Evolutionary conservation across 2,888 invertebrate genomes (phyloP).

Genomic region (Eupelmus urozonus): DNA sequence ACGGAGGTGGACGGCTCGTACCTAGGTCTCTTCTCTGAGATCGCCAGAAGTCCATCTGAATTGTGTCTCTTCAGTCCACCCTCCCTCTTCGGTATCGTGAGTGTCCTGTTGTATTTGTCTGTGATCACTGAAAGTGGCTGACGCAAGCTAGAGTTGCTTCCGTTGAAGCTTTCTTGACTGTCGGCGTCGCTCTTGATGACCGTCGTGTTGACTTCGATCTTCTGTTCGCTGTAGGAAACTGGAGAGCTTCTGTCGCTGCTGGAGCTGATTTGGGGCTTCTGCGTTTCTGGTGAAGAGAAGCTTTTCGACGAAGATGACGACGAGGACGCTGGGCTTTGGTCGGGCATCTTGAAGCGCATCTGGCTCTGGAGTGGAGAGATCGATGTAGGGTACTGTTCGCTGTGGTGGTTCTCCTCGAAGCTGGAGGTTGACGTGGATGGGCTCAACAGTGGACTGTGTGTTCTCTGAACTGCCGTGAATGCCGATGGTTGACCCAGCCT

Average conservation of each 20-base stretch:
- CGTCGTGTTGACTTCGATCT: slow-evolving; percentile 58
- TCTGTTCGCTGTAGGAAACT: slow-evolving; percentile 64
- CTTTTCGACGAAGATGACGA: slow-evolving; percentile 66
- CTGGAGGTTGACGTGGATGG: slow-evolving; percentile 86
- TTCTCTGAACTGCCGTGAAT: slow-evolving; percentile 76
- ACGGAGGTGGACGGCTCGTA: slow-evolving; percentile 70
- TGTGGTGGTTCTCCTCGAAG: slow-evolving; percentile 79
- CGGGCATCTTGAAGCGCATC: slow-evolving; percentile 69
- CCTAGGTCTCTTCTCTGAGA: slow-evolving; percentile 72
- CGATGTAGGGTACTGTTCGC: slow-evolving; percentile 72
- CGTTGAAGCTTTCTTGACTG: slow-evolving; percentile 43
- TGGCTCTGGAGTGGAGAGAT: slow-evolving; percentile 66
- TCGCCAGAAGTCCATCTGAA: slow-evolving; percentile 72
- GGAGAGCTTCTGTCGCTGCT: slow-evolving; percentile 72
- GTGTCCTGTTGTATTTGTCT: slow-evolving; percentile 72
- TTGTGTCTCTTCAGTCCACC: slow-evolving; percentile 70
- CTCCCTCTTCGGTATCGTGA: slow-evolving; percentile 61
- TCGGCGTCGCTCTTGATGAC: slow-evolving; percentile 59
- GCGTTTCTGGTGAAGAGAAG: slow-evolving; percentile 72
- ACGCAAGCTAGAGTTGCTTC: slow-evolving; percentile 62
- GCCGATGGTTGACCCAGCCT: slow-evolving; percentile 73
- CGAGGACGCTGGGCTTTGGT: slow-evolving; percentile 67
- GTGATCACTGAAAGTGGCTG: slow-evolving; percentile 76
- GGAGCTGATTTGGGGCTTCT: slow-evolving; percentile 74
- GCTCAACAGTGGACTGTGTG: slow-evolving; percentile 84